Conservation (phyloP, 2,888 invertebrate species). For the Cabera pusaria region DNA sequence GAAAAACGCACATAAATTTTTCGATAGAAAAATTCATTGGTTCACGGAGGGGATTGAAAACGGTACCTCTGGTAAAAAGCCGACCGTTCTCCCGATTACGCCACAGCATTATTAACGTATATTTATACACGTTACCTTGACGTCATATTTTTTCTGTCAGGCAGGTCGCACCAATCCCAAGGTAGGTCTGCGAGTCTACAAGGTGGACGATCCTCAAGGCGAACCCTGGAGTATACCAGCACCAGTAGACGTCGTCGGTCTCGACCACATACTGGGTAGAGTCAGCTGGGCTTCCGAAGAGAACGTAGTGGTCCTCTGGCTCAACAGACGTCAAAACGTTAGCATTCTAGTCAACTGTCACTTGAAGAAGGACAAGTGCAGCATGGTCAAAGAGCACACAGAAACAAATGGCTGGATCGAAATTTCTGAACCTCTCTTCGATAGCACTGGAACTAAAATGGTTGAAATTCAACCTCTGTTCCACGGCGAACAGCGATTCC, state of each 20-base stretch:
- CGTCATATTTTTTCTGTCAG: slow-evolving; percentile 59
- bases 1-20: too few relatives aligned
- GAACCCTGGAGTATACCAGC: slow-evolving; percentile 73
- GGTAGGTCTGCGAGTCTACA: slow-evolving; percentile 86
- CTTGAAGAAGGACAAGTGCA: slow-evolving; percentile 61
- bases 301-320: slow-evolving; percentile 89
- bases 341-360: slow-evolving; percentile 85
- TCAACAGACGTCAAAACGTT: slow-evolving; percentile 93
- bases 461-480: slow-evolving; percentile 64
- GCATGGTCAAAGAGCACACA: slow-evolving; percentile 60
- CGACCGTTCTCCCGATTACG: too few relatives aligned
- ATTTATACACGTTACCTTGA: slow-evolving; percentile 7
- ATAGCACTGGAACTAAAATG: slow-evolving; percentile 67
- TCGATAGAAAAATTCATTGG: too few relatives aligned
- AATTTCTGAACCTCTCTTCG: slow-evolving; percentile 80
- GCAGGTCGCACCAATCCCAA: slow-evolving; percentile 89
- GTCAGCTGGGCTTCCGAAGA: slow-evolving; percentile 89
- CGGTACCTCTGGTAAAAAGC: too few relatives aligned
- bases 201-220: slow-evolving; percentile 54
- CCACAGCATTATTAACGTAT: too few relatives aligned
- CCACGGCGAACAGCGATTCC: slow-evolving; percentile 67
- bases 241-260: slow-evolving; percentile 77
- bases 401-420: slow-evolving; percentile 89
- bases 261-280: slow-evolving; percentile 86
- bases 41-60: too few relatives aligned